Evolutionary conservation across 2,888 invertebrate genomes (phyloP), one percentile per base, ranked within the genome.

Genomic region (Stratiomys singularior): DNA sequence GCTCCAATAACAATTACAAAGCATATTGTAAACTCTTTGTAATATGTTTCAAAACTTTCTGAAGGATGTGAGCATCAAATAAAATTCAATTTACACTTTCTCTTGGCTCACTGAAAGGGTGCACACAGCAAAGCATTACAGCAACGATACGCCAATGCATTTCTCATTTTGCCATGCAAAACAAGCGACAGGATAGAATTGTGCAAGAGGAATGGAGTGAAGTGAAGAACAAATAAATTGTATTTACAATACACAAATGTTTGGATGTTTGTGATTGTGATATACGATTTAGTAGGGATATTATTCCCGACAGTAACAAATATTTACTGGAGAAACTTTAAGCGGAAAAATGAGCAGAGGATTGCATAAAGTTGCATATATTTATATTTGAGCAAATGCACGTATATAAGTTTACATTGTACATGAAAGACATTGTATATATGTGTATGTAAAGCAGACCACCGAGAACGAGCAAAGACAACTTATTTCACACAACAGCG

Each of bases 51-150:
- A 37, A 37, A 37, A 37, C 37, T 37, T 37, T 37, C 15, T 52
- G 7, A 18, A 13, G 7, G 4, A 37, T 52, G n/a, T 52, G n/a
- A 52, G 52, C 52, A 52, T 52, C 52, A 52, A 52, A 4, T 52
- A 52, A 52, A 52, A 52, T 52, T 18, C 52, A 52, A 52, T 52
- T 52, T 52, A 52, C 4, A 52, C 52, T 52, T 52, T 52, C 52
- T 13, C 52, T 52, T 52, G 4, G 52, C 15, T 52, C 52, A 9
- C 52, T 9, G 5, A 9, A 37, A 37, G 9, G 37, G n/a, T n/a
- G n/a, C n/a, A 52, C 15, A 52, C 15, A 52, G 52, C 15, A n/a
- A n/a, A 5, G 52, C 15, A 52, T 4, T n/a, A 52, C 44, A 52
- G 18, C 4, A 13, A n/a, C 7, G n/a, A 9, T 44, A 13, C 52